These are phyloP conservation scores for Drosophila nebulosa DNA, from an alignment of 1,140 invertebrate genomes.

Conservation along the genomic window DNA sequence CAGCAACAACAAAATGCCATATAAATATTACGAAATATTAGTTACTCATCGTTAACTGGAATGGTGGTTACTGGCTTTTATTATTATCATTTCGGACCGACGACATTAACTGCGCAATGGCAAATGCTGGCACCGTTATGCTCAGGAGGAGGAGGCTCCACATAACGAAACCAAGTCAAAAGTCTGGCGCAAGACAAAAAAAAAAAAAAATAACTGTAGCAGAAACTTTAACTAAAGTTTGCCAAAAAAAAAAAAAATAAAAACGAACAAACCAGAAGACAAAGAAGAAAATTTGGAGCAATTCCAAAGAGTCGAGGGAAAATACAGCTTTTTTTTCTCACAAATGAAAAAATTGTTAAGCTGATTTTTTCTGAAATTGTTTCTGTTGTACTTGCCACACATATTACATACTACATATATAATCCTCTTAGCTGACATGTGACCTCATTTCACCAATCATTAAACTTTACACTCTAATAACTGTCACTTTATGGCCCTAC, in stretches of 20 bases:
- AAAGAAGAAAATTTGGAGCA: conserved; percentile 35
- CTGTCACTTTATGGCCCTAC: conserved; percentile 19
- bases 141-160: too few species aligned
- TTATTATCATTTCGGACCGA: background rate
- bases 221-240: background rate
- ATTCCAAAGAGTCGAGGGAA: conserved; percentile 16
- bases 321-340: conserved; percentile 9
- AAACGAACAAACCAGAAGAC: too few species aligned
- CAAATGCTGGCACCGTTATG: conserved; percentile 45
- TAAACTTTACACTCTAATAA: conserved; percentile 78
- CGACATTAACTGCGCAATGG: conserved; percentile 52
- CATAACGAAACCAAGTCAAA: conserved; percentile 26
- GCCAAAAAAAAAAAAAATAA: too few species aligned
- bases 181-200: conserved; percentile 29
- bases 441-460: conserved; percentile 71
- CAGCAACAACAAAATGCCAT: background rate
- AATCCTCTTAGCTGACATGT: conserved; percentile 45
- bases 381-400: background rate
- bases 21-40: conserved; percentile 24
- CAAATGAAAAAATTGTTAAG: background rate
- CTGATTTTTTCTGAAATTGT: background rate
- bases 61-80: background rate
- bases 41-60: conserved; percentile 20
- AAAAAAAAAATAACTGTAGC: conserved; percentile 47
- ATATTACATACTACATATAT: background rate